These are phyloP conservation scores for Portunus trituberculatus DNA, from an alignment of 1,140 invertebrate genomes.

Conservation along the genomic window DNA sequence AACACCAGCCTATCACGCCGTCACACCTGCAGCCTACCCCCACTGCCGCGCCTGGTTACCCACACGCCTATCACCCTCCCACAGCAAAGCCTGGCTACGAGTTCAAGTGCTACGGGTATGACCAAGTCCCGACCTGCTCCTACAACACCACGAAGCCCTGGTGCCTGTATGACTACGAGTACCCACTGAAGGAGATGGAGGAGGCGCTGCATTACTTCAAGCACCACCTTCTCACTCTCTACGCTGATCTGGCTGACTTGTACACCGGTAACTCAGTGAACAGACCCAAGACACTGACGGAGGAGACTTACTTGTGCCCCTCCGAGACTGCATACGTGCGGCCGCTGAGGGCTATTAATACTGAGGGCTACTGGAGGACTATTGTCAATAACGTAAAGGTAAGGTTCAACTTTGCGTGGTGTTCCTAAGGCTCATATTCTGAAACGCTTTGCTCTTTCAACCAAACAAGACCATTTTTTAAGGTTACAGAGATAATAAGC, in stretches of 20 bases:
- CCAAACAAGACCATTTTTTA: no score
- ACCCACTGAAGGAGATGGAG: constrained; percentile 73
- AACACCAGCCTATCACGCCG: constrained; percentile 1
- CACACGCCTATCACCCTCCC: neutral
- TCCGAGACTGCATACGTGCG: constrained; percentile 68
- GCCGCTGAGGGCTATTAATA: constrained; percentile 76
- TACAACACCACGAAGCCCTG: constrained; percentile 78
- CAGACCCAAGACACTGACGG: constrained; percentile 68
- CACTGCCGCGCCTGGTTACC: neutral
- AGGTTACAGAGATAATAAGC: no score
- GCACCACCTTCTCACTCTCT: constrained; percentile 34
- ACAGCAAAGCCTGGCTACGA: neutral
- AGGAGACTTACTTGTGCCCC: constrained; percentile 76
- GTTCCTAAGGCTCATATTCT: no score
- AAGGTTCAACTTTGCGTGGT: neutral
- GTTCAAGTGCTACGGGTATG: constrained; percentile 41
- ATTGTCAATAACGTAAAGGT: constrained; percentile 77
- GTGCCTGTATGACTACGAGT: constrained; percentile 78
- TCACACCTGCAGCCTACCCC: neutral
- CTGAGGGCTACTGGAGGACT: constrained; percentile 77
- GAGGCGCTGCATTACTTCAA: constrained; percentile 43
- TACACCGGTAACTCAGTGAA: constrained; percentile 74
- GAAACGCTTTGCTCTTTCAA: no score
- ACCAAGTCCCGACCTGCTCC: constrained; percentile 73
- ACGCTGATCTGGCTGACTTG: constrained; percentile 73